Base-by-base conservation (phyloP, 2,113 vertebrate genomes). In the Dicaeum eximium region DNA sequence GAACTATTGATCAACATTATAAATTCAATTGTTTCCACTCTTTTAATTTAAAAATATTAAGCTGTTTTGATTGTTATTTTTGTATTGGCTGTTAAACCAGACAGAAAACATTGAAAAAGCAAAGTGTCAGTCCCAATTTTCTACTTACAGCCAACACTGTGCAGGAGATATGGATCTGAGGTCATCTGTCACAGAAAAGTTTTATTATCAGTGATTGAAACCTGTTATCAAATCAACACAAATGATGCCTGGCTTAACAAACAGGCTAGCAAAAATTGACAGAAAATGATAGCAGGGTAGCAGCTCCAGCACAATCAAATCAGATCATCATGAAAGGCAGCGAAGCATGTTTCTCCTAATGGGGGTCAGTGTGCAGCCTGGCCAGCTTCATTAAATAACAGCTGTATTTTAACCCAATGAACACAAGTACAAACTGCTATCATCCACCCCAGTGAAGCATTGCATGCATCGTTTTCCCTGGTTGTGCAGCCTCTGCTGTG, bases 151-250 rank as follows among this genome's bases (percentile, higher is more conserved):
- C 27, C 57, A 89, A 61, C 19, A 37, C 18, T 44, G 23, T 18
- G 31, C 72, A 86, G 69, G 31, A 93, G 86, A 71, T 74, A 86
- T 1, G 15, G 60, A 83, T 86, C 67, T 78, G 60, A 78, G 65
- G 86, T 94, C 69, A 94, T 42, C 58, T 92, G 67, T 67, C 40
- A 14, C 64, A 88, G 67, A 30, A 72, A 90, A 92, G 79, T 90
- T 92, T 65, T 86, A 93, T 96, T 88, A 91, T 40, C 71, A 47
- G 81, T 60, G 87, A 94, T 86, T 90, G 88, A 94, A 95, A 94
- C 90, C 79, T 69, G 84, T 94, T 96, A 93, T 88, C 85, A 92
- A 91, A 88, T 90, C 94, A 90, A 64, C 71, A 57, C 70, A 86
- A 82, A 90, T 5, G 9, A 90, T 57, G 79, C 64, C 82, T 90